phyloP scores from a whole-genome alignment of 1,140 invertebrate genomes.

The Caenorhabditis brenneri region DNA sequence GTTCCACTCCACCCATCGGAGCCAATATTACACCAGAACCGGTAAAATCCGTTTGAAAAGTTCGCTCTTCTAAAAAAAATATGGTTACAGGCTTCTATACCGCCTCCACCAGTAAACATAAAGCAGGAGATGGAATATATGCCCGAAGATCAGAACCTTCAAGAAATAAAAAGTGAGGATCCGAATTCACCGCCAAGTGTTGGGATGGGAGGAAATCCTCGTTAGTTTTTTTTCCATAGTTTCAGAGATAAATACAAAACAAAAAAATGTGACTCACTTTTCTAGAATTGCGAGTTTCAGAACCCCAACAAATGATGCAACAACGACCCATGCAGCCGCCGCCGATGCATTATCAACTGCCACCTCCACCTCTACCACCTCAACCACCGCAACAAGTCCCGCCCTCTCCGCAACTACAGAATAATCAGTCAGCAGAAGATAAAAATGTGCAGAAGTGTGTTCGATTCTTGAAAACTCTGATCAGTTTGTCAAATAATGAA shows the following conservation, averaged over 20 bases:
- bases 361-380: not conserved
- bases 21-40: not conserved
- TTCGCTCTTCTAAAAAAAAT: not conserved
- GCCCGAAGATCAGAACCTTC: not conserved
- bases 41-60: not conserved
- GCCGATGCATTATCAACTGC: not conserved
- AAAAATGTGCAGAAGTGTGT: conserved; percentile 46
- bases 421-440: conserved; percentile 6
- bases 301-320: not conserved
- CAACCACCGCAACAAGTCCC: not conserved
- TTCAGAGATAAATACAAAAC: no score
- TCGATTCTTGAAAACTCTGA: conserved; percentile 50
- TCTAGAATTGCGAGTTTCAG: not conserved
- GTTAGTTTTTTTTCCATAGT: not conserved
- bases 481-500: conserved; percentile 26
- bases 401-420: not conserved
- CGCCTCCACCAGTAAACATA: not conserved
- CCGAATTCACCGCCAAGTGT: not conserved
- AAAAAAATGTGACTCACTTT: no score
- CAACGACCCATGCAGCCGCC: not conserved
- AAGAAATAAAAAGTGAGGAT: not conserved
- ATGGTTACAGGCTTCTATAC: not conserved
- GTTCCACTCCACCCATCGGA: not conserved
- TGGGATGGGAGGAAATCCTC: not conserved
- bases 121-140: not conserved